Conservation (phyloP, 2,888 invertebrate genomes). For the Tetropium fuscum region DNA sequence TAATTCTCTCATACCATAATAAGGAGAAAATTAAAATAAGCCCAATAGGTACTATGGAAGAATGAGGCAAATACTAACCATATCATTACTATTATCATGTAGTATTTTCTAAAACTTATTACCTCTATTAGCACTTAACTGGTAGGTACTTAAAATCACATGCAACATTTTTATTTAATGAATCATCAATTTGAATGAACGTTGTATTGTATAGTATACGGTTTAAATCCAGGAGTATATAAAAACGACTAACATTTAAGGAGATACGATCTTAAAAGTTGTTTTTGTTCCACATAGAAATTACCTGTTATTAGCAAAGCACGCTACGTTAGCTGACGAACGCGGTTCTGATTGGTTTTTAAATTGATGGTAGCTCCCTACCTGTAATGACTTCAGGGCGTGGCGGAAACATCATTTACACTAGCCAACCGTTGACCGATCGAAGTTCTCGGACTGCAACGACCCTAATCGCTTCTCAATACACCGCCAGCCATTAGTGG, state of each 20-base stretch:
- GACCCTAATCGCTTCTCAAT: conserved; percentile 63
- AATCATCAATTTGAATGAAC: no score
- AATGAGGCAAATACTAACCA: no score
- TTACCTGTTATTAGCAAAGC: conserved; percentile 60
- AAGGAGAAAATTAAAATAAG: no score
- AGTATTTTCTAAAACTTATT: no score
- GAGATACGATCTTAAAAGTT: conserved; percentile 55
- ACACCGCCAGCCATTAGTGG: conserved; percentile 61
- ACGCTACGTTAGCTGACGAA: conserved; percentile 61
- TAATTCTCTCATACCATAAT: no score
- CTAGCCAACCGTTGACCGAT: conserved; percentile 64
- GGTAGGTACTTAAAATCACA: no score
- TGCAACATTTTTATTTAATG: no score
- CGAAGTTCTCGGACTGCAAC: conserved; percentile 51
- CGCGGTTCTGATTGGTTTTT: conserved; percentile 65
- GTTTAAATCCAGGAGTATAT: no score
- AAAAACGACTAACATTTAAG: conserved; percentile 41
- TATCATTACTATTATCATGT: no score
- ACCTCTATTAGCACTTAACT: no score
- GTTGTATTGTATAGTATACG: no score
- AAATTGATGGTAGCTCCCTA: conserved; percentile 66
- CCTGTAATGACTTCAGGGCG: conserved; percentile 65
- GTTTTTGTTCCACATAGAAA: conserved; percentile 61
- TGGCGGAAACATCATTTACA: conserved; percentile 66
- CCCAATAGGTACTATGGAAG: no score